Conservation (phyloP, 2,113 vertebrate genomes). For the Gobius niger region DNA sequence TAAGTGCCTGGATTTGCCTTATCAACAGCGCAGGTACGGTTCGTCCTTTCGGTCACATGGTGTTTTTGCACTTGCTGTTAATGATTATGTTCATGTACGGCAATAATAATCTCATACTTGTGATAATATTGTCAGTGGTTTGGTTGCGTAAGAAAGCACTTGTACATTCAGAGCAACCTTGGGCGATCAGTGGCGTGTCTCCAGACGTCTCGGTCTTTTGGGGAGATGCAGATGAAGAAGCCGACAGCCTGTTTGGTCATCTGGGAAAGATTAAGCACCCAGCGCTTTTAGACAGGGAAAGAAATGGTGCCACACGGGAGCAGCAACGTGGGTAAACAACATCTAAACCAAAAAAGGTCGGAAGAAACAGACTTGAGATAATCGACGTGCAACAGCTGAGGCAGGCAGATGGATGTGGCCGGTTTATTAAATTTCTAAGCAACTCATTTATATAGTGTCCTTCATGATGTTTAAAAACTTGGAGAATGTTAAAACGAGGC, state of each 20-base stretch:
- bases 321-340: slow-evolving; percentile 61
- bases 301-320: slow-evolving; percentile 42
- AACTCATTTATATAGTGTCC: background rate
- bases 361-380: slow-evolving; percentile 19
- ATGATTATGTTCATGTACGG: no score
- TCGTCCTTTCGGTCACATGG: no score
- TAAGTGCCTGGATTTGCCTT: no score
- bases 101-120: no score
- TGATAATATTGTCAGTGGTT: background rate
- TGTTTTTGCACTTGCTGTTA: no score
- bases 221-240: slow-evolving; percentile 25
- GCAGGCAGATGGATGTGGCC: background rate
- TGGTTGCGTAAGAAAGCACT: slow-evolving; percentile 26
- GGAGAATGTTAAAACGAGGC: no score
- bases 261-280: slow-evolving; percentile 41
- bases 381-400: background rate
- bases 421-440: no score
- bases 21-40: no score
- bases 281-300: slow-evolving; percentile 32
- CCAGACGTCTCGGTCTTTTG: slow-evolving; percentile 45
- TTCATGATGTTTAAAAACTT: background rate
- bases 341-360: slow-evolving; percentile 37
- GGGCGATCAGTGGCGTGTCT: slow-evolving; percentile 23
- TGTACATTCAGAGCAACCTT: slow-evolving; percentile 24
- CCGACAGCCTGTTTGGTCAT: slow-evolving; percentile 41